Conservation (phyloP, 2,888 invertebrate genomes). For the Poecilus cupreus region DNA sequence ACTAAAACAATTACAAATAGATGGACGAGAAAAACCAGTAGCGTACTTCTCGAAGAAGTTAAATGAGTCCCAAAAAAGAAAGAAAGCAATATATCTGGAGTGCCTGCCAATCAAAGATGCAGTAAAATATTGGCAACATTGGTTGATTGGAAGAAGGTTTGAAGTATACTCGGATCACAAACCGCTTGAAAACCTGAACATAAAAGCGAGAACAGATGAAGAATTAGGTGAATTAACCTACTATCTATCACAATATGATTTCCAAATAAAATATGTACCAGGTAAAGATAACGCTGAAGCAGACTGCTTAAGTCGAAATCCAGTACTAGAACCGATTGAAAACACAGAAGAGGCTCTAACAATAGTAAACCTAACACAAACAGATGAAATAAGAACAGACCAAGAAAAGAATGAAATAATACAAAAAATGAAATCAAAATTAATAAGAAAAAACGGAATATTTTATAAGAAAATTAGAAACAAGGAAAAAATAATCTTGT, state of each 20-base stretch:
- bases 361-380: slow-evolving; percentile 49
- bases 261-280: slow-evolving; percentile 62
- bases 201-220: slow-evolving; percentile 60
- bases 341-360: slow-evolving; percentile 40
- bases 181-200: slow-evolving; percentile 61
- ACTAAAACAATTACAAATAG: too few relatives aligned
- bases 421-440: slow-evolving; percentile 34
- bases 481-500: too few relatives aligned
- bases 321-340: slow-evolving; percentile 57
- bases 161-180: slow-evolving; percentile 63
- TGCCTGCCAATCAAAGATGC: too few relatives aligned
- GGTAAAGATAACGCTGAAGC: too few relatives aligned
- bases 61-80: slow-evolving; percentile 62
- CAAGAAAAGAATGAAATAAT: slow-evolving; percentile 50
- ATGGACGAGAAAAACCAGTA: too few relatives aligned
- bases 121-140: too few relatives aligned
- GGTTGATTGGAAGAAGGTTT: too few relatives aligned
- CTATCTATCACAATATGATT: slow-evolving; percentile 63
- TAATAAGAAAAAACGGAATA: too few relatives aligned
- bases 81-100: too few relatives aligned
- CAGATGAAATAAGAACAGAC: slow-evolving; percentile 46
- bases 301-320: slow-evolving; percentile 61
- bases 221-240: too few relatives aligned
- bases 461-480: too few relatives aligned
- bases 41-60: slow-evolving; percentile 63